Evolutionary conservation across 2,888 invertebrate species (phyloP), one percentile per base, ranked within the genome.

Genomic region (Isotomurus palustris): DNA sequence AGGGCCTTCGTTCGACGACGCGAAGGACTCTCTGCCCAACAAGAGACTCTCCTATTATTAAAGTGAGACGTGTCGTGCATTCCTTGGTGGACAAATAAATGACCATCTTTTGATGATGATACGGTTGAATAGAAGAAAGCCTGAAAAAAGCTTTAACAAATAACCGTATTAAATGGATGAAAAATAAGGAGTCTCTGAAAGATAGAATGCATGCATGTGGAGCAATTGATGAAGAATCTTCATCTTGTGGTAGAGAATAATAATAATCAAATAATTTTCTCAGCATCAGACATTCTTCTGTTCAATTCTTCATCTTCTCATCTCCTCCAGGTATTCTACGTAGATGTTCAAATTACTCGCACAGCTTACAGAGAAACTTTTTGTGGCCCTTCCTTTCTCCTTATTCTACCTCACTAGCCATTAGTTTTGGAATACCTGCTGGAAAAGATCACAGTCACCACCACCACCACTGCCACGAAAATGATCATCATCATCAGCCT

Each of bases 131-230:
- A 32, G 24, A 36, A n/a, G 35, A 17, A 22, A 53, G 22, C 17
- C 17, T 29, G 41, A 50, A 52, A 36, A 51, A 24, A 56, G 35
- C 22, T 45, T 53, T 28, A 45, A 62, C 58, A 61, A 61, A 56
- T 61, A 60, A 60, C 60, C 60, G 60, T 61, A 55, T 58, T 60
- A 54, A 60, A 58, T 60, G 48, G 44, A 55, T 57, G 58, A 58
- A 58, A 49, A 56, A 59, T 59, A 59, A 60, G 59, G 53, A 50
- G 36, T 52, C 45, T 47, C 47, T 17, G 27, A 19, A 27, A 8
- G 3, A 17, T 47, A 3, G 19, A 27, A 47, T 38, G 29, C 48
- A 50, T 49, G 25, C 36, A 47, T 49, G 53, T 44, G 53, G 58
- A 44, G 54, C 54, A 47, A 32, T 22, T 45, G 25, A 32, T 32